These are phyloP conservation scores for Drosophila nigricruria DNA, from an alignment of 2,888 invertebrate genomes.

Conservation along the genomic window DNA sequence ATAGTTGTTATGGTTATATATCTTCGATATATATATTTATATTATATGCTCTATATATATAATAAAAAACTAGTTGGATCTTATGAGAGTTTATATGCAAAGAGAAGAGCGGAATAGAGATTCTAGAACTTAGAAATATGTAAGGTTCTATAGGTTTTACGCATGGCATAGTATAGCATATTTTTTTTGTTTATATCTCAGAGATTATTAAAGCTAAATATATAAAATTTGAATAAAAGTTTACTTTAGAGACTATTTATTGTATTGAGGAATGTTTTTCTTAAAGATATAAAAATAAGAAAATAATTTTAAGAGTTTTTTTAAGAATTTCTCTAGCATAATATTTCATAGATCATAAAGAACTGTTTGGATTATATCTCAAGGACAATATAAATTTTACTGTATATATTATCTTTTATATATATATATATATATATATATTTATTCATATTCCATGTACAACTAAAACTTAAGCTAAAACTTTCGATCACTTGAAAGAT, in stretches of 20 bases:
- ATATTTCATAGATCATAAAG: too few species aligned
- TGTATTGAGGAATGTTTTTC: neutral
- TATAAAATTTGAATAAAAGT: neutral
- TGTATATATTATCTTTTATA: too few species aligned
- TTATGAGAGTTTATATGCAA: too few species aligned
- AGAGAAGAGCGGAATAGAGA: neutral
- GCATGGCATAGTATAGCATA: neutral
- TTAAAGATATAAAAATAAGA: neutral
- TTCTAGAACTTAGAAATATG: neutral
- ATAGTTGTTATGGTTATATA: too few species aligned
- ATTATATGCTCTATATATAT: neutral
- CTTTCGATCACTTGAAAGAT: neutral
- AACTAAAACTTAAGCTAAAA: neutral
- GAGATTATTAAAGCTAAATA: neutral
- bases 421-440: too few species aligned
- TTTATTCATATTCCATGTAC: neutral
- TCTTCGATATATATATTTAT: too few species aligned
- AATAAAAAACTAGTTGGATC: too few species aligned
- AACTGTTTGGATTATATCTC: too few species aligned
- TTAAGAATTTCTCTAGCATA: too few species aligned
- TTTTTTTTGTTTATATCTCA: neutral
- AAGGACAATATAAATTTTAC: too few species aligned
- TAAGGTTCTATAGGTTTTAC: neutral
- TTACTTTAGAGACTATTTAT: neutral
- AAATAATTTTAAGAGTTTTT: neutral